These are phyloP conservation scores for Dryococelus australis DNA, from an alignment of 2,888 invertebrate species.

Conservation along the genomic window DNA sequence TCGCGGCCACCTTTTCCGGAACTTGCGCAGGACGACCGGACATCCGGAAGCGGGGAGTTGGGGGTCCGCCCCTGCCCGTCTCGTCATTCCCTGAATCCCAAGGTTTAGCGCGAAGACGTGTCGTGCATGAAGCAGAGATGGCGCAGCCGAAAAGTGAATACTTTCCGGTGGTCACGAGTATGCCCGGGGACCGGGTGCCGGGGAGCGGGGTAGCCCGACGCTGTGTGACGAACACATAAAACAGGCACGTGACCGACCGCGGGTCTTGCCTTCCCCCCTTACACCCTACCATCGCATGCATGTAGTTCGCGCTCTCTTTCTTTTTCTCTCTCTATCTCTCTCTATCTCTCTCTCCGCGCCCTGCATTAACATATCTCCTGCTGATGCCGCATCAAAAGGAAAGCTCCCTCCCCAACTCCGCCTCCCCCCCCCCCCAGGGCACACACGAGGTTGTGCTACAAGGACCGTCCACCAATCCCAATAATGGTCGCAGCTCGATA, in stretches of 20 bases:
- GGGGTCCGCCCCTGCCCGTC: neutral
- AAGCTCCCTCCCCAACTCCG: neutral
- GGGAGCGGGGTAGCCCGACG: neutral
- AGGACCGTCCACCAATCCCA: neutral
- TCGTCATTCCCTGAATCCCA: neutral
- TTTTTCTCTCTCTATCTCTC: neutral
- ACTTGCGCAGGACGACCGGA: neutral
- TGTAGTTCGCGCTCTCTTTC: neutral
- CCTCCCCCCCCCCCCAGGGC: neutral
- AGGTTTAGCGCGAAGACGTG: neutral
- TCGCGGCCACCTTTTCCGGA: too few species aligned
- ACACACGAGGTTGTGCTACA: too few species aligned
- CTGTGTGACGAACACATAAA: conserved; percentile 2
- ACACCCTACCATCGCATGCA: too few species aligned
- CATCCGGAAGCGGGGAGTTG: neutral
- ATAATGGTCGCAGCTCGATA: conserved; percentile 7
- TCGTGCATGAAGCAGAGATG: neutral
- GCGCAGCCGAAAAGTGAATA: neutral
- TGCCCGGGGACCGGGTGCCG: too few species aligned
- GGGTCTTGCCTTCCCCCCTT: neutral
- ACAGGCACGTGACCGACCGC: conserved; percentile 1
- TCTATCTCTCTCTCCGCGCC: neutral
- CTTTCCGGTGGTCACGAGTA: neutral
- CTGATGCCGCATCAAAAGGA: conserved; percentile 10
- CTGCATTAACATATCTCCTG: neutral